A percentile compares a stretch with the other conserved stretches of the same genome.
phyloP scores from a whole-genome alignment of 92 coral and sea anemone species.

The Phenganax subtilis region DNA sequence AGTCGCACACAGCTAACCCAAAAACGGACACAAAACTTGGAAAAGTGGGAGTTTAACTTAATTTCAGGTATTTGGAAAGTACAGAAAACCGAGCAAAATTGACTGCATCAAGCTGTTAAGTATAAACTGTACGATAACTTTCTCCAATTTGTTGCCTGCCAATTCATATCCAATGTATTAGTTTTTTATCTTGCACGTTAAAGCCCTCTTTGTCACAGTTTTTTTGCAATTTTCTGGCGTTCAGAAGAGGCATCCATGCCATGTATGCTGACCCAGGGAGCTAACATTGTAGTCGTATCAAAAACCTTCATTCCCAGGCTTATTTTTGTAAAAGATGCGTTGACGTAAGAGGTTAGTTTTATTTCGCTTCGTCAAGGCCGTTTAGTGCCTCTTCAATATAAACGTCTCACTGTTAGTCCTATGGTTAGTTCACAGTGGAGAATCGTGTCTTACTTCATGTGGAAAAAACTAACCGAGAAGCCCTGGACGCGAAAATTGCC shows the following conservation, averaged over 20 bases:
- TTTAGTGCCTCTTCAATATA: not conserved
- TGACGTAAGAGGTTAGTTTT: not conserved
- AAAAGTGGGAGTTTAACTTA: slow-evolving; percentile 61
- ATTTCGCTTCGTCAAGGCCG: not conserved
- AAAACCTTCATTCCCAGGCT: not conserved
- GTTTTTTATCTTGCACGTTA: not conserved
- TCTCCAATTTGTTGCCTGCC: too few species aligned
- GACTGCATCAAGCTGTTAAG: too few species aligned
- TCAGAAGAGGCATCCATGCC: not conserved
- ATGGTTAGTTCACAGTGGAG: not conserved
- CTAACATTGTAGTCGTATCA: too few species aligned
- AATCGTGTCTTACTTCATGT: not conserved
- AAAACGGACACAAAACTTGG: slow-evolving; percentile 92
- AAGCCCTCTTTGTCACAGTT: slow-evolving; percentile 3
- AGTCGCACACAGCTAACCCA: slow-evolving; percentile 91
- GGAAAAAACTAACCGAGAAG: too few species aligned
- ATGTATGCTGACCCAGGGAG: too few species aligned
- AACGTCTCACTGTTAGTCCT: not conserved
- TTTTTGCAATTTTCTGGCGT: not conserved
- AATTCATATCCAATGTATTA: too few species aligned
- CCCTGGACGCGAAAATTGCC: too few species aligned
- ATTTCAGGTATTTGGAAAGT: too few species aligned
- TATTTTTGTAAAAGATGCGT: not conserved
- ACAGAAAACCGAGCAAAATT: too few species aligned
- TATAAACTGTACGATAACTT: too few species aligned